phyloP scores from a whole-genome alignment of 2,888 invertebrate species.

The Antheraea yamamai region DNA sequence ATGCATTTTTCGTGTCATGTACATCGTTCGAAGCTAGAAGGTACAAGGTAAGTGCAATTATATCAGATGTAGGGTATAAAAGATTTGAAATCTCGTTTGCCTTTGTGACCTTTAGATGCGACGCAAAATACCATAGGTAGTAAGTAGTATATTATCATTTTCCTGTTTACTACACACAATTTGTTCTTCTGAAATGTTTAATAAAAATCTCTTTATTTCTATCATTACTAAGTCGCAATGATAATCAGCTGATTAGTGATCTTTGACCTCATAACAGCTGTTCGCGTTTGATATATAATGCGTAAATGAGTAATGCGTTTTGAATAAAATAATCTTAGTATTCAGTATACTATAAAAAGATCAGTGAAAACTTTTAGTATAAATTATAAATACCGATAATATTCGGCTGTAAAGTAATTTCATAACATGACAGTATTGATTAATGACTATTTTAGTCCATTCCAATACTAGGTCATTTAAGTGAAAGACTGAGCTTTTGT shows the following conservation, averaged over 20 bases:
- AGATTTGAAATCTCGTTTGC: constrained; percentile 17
- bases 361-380: background rate
- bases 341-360: background rate
- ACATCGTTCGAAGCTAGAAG: constrained; percentile 90
- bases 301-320: background rate
- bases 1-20: constrained; percentile 93
- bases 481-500: too few species aligned
- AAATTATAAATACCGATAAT: background rate
- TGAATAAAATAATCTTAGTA: background rate
- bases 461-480: background rate
- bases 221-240: constrained; percentile 26
- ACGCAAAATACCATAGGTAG: constrained; percentile 33
- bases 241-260: constrained; percentile 74
- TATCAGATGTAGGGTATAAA: constrained; percentile 19
- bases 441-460: constrained; percentile 3
- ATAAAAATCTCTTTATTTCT: background rate
- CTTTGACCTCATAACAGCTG: constrained; percentile 74
- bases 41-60: constrained; percentile 85
- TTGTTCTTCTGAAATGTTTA: background rate
- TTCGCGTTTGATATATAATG: constrained; percentile 32
- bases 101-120: constrained; percentile 36
- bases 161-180: background rate
- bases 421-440: background rate
- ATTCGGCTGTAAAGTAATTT: background rate
- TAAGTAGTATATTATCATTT: background rate